Conservation (phyloP, 2,888 invertebrate genomes). For the Drosophila colorata region DNA sequence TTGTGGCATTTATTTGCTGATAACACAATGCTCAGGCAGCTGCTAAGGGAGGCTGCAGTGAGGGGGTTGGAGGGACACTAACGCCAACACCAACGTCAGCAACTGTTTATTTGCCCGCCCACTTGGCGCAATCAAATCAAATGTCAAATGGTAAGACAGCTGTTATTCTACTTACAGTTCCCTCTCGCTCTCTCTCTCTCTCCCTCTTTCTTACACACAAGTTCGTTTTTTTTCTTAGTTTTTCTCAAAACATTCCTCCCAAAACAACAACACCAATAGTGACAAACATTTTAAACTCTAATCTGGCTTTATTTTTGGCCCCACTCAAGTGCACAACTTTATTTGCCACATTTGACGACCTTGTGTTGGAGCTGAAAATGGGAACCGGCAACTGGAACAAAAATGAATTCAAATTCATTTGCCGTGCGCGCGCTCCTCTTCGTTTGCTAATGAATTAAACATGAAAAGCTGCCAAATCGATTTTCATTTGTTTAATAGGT, state of each 20-base stretch:
- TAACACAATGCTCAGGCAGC: background rate
- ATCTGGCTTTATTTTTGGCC: constrained; percentile 36
- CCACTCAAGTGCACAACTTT: constrained; percentile 19
- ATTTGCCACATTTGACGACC: constrained; percentile 31
- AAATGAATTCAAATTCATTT: constrained; percentile 24
- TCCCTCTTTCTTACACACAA: too few species aligned
- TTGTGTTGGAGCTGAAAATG: constrained; percentile 22
- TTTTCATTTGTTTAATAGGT: constrained; percentile 57
- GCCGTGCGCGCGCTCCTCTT: constrained; percentile 7
- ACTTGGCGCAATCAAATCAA: constrained; percentile 10
- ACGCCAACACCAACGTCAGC: background rate
- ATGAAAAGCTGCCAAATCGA: constrained; percentile 54
- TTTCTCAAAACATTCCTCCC: constrained; percentile 19
- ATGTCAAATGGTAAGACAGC: constrained; percentile 27
- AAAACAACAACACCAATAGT: background rate
- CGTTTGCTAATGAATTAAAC: constrained; percentile 51
- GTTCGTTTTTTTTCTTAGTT: constrained; percentile 6
- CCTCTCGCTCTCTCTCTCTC: background rate
- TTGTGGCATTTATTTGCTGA: constrained; percentile 11
- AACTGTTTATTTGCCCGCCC: constrained; percentile 3
- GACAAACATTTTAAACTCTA: constrained; percentile 20
- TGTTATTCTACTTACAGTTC: constrained; percentile 19
- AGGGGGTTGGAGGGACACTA: background rate
- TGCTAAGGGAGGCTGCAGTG: background rate
- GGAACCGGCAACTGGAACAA: constrained; percentile 15